Percentiles rank a stretch among this genome's conserved stretches.
Evolutionary conservation across 2,888 invertebrate genomes (phyloP).

Genomic region (Parasteatoda lunata): DNA sequence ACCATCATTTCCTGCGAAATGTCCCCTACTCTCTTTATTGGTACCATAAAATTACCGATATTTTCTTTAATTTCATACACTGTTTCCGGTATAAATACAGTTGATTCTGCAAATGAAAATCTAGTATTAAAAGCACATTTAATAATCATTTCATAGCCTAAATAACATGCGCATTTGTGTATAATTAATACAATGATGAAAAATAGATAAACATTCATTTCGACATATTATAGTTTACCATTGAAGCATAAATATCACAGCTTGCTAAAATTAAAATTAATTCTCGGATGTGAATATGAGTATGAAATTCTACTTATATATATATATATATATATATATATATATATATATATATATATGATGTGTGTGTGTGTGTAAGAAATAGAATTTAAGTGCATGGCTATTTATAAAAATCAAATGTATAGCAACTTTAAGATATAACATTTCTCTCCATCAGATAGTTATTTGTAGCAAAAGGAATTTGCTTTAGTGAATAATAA

Average conservation of each 20-base stretch:
- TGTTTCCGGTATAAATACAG: conserved; percentile 72
- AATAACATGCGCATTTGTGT: too few species aligned
- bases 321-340: not conserved
- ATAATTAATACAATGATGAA: too few species aligned
- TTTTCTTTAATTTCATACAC: conserved; percentile 72
- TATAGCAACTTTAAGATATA: not conserved
- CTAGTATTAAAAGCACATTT: not conserved
- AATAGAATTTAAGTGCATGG: not conserved
- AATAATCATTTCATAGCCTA: not conserved
- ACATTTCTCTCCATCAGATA: too few species aligned
- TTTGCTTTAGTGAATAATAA: too few species aligned
- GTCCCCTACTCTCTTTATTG: conserved; percentile 73
- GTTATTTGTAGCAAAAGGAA: too few species aligned
- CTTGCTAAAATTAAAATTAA: too few species aligned
- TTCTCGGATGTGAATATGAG: too few species aligned
- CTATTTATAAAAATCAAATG: not conserved
- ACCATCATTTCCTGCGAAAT: conserved; percentile 73
- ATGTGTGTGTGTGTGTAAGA: not conserved
- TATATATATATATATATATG: not conserved
- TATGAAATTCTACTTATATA: too few species aligned
- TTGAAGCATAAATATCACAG: too few species aligned
- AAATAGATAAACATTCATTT: too few species aligned
- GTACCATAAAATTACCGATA: conserved; percentile 72
- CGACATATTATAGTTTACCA: too few species aligned
- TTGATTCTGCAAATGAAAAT: conserved; percentile 72